phyloP scores from a whole-genome alignment of 2,888 invertebrate species.

The Spilosoma lubricipeda region DNA sequence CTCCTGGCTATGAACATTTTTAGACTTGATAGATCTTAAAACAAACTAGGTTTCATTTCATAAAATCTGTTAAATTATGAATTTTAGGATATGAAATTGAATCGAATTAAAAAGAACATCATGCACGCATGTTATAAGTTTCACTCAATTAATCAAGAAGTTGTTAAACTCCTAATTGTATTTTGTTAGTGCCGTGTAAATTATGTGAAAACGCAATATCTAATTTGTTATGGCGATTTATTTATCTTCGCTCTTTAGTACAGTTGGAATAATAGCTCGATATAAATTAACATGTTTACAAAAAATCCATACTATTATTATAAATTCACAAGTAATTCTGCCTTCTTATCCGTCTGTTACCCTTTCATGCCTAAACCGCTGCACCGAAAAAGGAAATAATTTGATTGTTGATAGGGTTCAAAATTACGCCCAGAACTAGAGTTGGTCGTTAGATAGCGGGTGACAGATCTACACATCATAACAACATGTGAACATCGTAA shows the following conservation, averaged over 20 bases:
- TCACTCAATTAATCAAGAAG: conserved; percentile 1
- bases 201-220: background rate
- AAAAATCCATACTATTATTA: too few species aligned
- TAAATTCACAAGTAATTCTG: too few species aligned
- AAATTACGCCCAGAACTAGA: too few species aligned
- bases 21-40: too few species aligned
- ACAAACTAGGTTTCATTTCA: too few species aligned
- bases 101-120: background rate
- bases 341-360: too few species aligned
- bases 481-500: background rate
- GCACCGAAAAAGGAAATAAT: too few species aligned
- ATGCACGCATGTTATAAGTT: background rate
- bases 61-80: too few species aligned
- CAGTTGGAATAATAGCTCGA: background rate
- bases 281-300: background rate
- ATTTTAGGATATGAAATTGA: too few species aligned
- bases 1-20: too few species aligned
- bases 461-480: background rate
- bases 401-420: too few species aligned
- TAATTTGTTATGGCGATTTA: conserved; percentile 13
- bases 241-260: conserved; percentile 13
- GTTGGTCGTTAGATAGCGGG: background rate
- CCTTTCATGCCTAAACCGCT: too few species aligned
- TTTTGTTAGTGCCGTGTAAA: background rate
- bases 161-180: conserved; percentile 2